phyloP scores from a whole-genome alignment of 2,888 invertebrate species.

The Apamea anceps region DNA sequence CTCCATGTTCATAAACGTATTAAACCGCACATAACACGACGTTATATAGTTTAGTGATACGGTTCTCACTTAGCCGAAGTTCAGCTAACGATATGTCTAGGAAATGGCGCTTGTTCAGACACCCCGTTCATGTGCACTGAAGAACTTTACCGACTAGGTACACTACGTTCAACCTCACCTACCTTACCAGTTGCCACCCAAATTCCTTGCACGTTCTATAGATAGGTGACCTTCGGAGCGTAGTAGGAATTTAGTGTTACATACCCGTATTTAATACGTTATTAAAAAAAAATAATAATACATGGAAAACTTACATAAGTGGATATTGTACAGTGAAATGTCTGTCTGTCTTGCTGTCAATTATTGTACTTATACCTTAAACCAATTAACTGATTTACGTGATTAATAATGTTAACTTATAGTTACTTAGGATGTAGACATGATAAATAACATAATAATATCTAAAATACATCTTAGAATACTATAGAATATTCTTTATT shows the following conservation, averaged over 20 bases:
- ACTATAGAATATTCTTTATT: too few relatives aligned
- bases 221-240: not conserved
- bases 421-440: not conserved
- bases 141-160: not conserved
- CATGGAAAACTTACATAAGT: not conserved
- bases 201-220: not conserved
- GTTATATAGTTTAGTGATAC: not conserved
- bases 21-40: slow-evolving; percentile 3
- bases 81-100: not conserved
- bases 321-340: not conserved
- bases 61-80: not conserved
- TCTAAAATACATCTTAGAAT: too few relatives aligned
- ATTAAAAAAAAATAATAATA: too few relatives aligned
- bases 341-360: not conserved
- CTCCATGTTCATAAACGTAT: not conserved
- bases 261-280: not conserved
- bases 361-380: not conserved
- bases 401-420: not conserved
- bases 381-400: not conserved
- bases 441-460: not conserved
- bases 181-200: not conserved
- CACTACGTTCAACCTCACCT: not conserved
- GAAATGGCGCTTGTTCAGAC: not conserved
- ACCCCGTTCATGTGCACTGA: not conserved
- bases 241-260: not conserved